Evolutionary conservation across 1,140 invertebrate species (phyloP), one percentile per base, ranked within the genome.

Genomic region (Pseudomyrmex dendroicus): DNA sequence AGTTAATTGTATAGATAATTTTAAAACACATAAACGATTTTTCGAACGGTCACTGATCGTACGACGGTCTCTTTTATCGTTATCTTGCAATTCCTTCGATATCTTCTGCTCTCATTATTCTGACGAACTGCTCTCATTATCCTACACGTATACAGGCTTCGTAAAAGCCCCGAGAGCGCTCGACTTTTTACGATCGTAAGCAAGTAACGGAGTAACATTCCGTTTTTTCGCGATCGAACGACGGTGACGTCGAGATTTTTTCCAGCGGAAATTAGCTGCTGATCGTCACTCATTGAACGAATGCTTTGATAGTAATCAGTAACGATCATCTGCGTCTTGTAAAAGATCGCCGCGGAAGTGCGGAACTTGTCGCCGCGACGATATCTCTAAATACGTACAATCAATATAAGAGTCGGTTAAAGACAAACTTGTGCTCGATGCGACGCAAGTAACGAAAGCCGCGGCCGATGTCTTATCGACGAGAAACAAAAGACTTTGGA

Each of bases 1-100:
- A 77, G 76, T 87, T 76, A 67, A 85, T 86, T 66, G 66, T 52
- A 77, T 12, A 63, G n/a, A 72, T 63, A 74, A 73, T 76, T 48
- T 13, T n/a, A 46, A 20, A 25, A 20, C 50, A n/a, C 52, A 56
- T 85, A 74, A 76, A 57, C 64, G 74, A 86, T 84, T 84, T 84
- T 57, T 83, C 72, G 70, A 44, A 63, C 35, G 50, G 52, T 46
- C 64, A 61, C 72, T 68, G 74, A 74, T 83, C 80, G 64, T 56
- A 73, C 82, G 50, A 83, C 13, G 25, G 50, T 66, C 70, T 54
- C 10, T 22, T 57, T 44, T 72, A 56, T 86, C 56, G 74, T 88
- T 76, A 84, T 72, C 76, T 76, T 48, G 48, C 72, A 44, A 66
- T 76, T 72, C 62, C 54, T 54, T 35, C 57, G 64, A 56, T 72